A percentile compares a stretch with the other conserved stretches of the same genome.
phyloP scores from a whole-genome alignment of 2,797 vertebrate genomes.

The Notoglanidium macrostoma region DNA sequence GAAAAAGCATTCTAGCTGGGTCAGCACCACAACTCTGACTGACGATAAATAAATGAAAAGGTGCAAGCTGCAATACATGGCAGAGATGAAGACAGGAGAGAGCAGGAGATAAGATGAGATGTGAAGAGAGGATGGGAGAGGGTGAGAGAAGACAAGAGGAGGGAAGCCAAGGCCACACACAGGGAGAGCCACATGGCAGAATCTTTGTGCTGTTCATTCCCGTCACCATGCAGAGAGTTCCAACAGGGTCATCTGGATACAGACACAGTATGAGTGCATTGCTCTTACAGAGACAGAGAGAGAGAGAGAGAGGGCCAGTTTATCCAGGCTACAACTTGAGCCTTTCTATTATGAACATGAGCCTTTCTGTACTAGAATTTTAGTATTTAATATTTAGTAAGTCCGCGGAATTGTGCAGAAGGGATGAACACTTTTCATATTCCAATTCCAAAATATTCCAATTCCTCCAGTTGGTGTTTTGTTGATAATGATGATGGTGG shows the following conservation, averaged over 20 bases:
- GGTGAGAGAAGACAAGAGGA: constrained; percentile 1
- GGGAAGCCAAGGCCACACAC: constrained; percentile 38
- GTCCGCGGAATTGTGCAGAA: background rate
- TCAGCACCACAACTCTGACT: background rate
- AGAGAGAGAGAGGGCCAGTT: background rate
- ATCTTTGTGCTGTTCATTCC: constrained; percentile 46
- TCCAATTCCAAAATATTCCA: background rate
- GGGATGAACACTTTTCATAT: too few species aligned
- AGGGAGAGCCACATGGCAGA: constrained; percentile 48
- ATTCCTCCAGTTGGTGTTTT: background rate
- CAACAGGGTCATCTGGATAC: constrained; percentile 47
- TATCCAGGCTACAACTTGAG: background rate
- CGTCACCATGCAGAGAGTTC: constrained; percentile 43
- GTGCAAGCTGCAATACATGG: background rate
- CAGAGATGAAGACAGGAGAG: background rate
- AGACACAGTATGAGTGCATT: background rate
- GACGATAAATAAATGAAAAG: constrained; percentile 15
- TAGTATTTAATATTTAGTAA: too few species aligned
- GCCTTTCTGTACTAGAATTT: too few species aligned
- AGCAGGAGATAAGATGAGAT: background rate
- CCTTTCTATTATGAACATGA: too few species aligned
- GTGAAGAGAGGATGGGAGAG: background rate
- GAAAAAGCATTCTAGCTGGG: constrained; percentile 16
- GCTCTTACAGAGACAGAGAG: background rate
- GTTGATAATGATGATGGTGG: too few species aligned